Evolutionary conservation across 2,113 vertebrate genomes (phyloP), one percentile per base, ranked within the genome.

Genomic region (Semnopithecus entellus): DNA sequence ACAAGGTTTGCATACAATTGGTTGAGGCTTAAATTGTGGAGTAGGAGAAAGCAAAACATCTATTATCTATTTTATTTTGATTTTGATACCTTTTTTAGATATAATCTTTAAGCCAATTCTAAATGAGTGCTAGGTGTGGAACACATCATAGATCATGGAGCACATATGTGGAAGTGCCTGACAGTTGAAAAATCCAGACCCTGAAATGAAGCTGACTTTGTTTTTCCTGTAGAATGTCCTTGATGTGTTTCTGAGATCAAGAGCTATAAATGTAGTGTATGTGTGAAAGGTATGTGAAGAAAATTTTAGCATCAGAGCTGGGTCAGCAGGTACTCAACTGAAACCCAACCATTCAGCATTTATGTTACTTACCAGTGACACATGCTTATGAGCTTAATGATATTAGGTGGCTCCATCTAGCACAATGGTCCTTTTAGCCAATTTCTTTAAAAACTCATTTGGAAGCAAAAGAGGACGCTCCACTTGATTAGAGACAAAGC

Each of bases 331-430:
- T 96, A 97, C 96, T 98, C 97, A 96, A 98, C 75, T 97, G 95
- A 97, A 97, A 96, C 97, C 95, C 96, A 98, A 94, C 88, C 91
- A 96, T 97, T 92, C 16, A 72, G 96, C 96, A 96, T 98, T 98
- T 98, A 97, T 97, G 96, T 94, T 97, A 96, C 98, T 98, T 98
- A 98, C 95, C 96, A 96, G 97, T 98, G 97, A 97, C 94, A 98
- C 98, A 98, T 97, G 96, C 88, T 48, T 97, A 93, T 91, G 98
- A 98, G 98, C 73, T 72, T 92, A 97, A 97, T 97, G 94, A 97
- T 97, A 98, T 97, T 91, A 90, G 94, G 95, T 94, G 94, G 91
- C 95, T 98, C 98, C 97, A 98, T 98, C 95, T 96, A 98, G 98
- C 98, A 94, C 91, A 98, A 97, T 97, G 92, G 95, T 97, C 96